phyloP scores from a whole-genome alignment of 2,888 invertebrate genomes.

The Nymphalis polychloros region DNA sequence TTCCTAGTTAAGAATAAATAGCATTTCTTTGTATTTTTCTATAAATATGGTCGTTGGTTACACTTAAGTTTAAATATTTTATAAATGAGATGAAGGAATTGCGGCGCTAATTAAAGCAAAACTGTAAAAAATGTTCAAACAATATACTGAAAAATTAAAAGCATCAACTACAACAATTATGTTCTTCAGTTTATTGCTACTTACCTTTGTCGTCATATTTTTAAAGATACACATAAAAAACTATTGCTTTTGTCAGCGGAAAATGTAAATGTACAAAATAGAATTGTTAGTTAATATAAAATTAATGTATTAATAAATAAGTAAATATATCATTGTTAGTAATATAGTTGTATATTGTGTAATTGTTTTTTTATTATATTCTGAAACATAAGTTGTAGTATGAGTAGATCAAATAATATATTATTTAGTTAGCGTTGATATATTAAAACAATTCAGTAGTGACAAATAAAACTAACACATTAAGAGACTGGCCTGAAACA shows the following conservation, averaged over 20 bases:
- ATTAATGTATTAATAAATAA: no score
- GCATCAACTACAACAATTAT: slow-evolving; percentile 1
- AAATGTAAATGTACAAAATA: not conserved
- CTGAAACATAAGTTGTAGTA: not conserved
- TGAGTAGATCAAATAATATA: not conserved
- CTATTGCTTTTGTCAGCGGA: not conserved
- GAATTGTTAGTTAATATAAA: no score
- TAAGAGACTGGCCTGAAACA: slow-evolving; percentile 27
- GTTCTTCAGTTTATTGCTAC: not conserved
- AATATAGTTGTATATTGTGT: no score
- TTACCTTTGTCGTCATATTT: not conserved
- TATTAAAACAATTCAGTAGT: no score
- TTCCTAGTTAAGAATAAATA: no score
- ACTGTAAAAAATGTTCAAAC: slow-evolving; percentile 1
- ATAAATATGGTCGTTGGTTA: no score
- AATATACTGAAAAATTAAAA: not conserved
- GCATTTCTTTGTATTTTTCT: no score
- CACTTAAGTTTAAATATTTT: not conserved
- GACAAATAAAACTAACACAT: slow-evolving; percentile 8
- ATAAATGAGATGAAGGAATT: not conserved
- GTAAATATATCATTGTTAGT: no score
- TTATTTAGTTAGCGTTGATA: not conserved
- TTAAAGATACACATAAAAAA: not conserved
- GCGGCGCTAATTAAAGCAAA: slow-evolving; percentile 5
- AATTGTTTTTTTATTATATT: no score